A percentile compares a stretch with the other conserved stretches of the same genome.
Evolutionary conservation across 2,888 invertebrate species (phyloP).

Genomic region (Lamproptera curius): DNA sequence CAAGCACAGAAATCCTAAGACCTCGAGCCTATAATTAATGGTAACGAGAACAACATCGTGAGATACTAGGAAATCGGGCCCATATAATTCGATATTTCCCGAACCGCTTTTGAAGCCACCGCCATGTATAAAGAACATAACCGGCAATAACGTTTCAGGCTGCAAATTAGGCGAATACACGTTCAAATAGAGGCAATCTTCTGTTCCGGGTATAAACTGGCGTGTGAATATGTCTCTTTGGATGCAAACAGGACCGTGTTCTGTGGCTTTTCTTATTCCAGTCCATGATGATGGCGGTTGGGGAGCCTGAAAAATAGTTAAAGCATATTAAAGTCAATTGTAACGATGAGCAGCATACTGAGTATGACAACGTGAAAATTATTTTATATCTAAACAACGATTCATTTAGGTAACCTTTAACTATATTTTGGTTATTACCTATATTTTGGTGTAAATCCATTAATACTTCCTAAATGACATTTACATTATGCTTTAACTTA

Average conservation of each 20-base stretch:
- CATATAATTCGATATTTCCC: constrained; percentile 41
- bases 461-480: too few relatives aligned
- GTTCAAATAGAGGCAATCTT: constrained; percentile 54
- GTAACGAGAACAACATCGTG: constrained; percentile 46
- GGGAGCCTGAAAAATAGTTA: constrained; percentile 37
- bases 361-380: too few relatives aligned
- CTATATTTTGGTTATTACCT: too few relatives aligned
- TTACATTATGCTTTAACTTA: too few relatives aligned
- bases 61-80: constrained; percentile 47
- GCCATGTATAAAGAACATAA: constrained; percentile 54
- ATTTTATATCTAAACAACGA: too few relatives aligned
- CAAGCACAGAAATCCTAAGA: constrained; percentile 46
- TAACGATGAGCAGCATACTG: too few relatives aligned
- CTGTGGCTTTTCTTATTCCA: constrained; percentile 43
- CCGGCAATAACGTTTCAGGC: constrained; percentile 34
- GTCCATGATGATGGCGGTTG: constrained; percentile 42
- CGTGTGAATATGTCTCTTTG: constrained; percentile 39
- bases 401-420: too few relatives aligned
- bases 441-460: too few relatives aligned
- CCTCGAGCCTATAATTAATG: constrained; percentile 50
- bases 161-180: constrained; percentile 45
- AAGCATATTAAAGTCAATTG: too few relatives aligned
- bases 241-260: constrained; percentile 40
- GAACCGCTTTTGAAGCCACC: constrained; percentile 42
- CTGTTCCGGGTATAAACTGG: constrained; percentile 31